Percentiles rank a stretch among this genome's conserved stretches.
These are phyloP conservation scores for Formica exsecta DNA, from an alignment of 1,140 invertebrate genomes.

Conservation along the genomic window DNA sequence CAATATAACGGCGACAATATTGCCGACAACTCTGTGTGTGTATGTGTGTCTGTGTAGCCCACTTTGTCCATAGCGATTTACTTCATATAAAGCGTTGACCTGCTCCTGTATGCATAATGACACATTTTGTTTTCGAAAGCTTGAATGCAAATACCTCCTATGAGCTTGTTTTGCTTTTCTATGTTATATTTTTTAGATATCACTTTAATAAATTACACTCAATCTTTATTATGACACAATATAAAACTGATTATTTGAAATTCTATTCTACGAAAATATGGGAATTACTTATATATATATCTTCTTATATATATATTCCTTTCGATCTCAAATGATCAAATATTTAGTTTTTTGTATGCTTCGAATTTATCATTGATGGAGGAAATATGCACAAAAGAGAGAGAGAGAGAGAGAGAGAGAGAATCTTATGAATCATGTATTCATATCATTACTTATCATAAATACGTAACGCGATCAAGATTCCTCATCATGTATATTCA, in stretches of 20 bases:
- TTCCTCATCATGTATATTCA: neutral
- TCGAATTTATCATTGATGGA: neutral
- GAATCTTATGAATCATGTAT: neutral
- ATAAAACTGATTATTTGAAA: neutral
- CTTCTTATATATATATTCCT: neutral
- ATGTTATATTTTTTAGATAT: neutral
- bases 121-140: neutral
- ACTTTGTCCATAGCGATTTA: constrained; percentile 45
- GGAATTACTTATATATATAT: neutral
- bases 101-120: neutral
- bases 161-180: neutral
- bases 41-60: neutral
- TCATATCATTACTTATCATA: constrained; percentile 2
- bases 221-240: neutral
- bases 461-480: neutral
- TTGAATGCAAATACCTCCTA: neutral
- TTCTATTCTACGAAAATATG: neutral
- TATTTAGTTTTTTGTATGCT: no score
- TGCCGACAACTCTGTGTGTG: neutral
- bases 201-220: neutral
- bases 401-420: no score
- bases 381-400: neutral
- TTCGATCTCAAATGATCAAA: no score
- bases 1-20: constrained; percentile 51
- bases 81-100: constrained; percentile 1